Evolutionary conservation across 1,140 invertebrate species (phyloP).

Genomic region (Conus betulinus): DNA sequence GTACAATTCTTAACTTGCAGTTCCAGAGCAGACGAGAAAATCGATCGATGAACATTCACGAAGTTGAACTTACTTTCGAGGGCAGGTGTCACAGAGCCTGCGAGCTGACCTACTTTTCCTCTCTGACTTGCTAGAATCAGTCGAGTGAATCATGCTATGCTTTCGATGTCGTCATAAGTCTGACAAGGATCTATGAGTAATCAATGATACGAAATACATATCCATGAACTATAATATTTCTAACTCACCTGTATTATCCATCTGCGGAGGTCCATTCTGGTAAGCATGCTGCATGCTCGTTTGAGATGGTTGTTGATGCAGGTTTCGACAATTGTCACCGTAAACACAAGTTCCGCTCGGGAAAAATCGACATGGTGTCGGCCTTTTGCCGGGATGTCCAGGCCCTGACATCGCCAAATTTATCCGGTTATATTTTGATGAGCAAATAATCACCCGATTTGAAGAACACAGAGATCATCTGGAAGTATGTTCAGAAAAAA

Average conservation of each 20-base stretch:
- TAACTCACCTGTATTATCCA: slow-evolving; percentile 52
- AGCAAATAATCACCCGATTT: slow-evolving; percentile 29
- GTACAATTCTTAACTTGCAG: background rate
- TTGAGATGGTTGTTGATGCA: slow-evolving; percentile 64
- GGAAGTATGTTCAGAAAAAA: slow-evolving; percentile 36
- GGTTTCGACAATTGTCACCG: slow-evolving; percentile 74
- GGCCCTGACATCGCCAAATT: slow-evolving; percentile 58
- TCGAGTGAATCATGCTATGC: background rate
- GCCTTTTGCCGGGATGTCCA: slow-evolving; percentile 58
- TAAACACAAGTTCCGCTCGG: slow-evolving; percentile 71
- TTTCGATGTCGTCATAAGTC: background rate
- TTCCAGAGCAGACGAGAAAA: background rate
- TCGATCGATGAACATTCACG: background rate
- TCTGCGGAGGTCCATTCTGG: slow-evolving; percentile 41
- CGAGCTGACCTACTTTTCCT: background rate
- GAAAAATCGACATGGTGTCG: slow-evolving; percentile 72
- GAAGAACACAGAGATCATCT: slow-evolving; percentile 31
- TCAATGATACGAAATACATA: too few species aligned
- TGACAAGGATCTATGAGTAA: too few species aligned
- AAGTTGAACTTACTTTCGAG: background rate
- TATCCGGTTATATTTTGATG: slow-evolving; percentile 9
- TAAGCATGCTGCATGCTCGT: slow-evolving; percentile 56
- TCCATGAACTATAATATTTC: background rate
- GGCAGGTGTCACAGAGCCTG: background rate
- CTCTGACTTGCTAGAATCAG: background rate